Conservation (phyloP, 1,140 invertebrate genomes). For the Drosophila athabasca region DNA sequence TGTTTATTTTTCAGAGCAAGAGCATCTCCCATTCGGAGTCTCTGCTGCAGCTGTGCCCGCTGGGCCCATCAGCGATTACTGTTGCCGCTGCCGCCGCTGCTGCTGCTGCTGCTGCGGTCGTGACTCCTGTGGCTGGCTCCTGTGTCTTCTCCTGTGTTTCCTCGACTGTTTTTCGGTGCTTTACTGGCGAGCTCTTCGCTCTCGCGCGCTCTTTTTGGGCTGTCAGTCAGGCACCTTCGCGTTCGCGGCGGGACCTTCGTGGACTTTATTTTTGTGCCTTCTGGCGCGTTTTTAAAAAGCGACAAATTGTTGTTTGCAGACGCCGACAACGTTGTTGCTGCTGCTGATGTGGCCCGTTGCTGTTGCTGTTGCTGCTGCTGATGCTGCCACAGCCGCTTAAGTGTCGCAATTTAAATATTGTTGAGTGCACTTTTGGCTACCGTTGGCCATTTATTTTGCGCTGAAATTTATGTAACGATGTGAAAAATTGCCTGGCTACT, state of each 20-base stretch:
- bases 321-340: constrained; percentile 57
- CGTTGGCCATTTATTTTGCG: constrained; percentile 77
- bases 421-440: constrained; percentile 80
- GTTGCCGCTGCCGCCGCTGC: constrained; percentile 11
- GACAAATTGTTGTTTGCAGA: constrained; percentile 79
- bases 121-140: neutral
- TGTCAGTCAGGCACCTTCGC: constrained; percentile 39
- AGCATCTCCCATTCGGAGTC: too few species aligned
- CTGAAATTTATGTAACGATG: constrained; percentile 81
- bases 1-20: too few species aligned
- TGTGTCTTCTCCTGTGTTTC: neutral
- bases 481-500: constrained; percentile 76
- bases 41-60: too few species aligned
- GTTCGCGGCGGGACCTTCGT: constrained; percentile 39
- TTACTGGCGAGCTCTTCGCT: neutral
- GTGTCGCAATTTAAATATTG: constrained; percentile 81
- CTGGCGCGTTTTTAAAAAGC: constrained; percentile 77
- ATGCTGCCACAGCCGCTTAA: constrained; percentile 54
- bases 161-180: constrained; percentile 7
- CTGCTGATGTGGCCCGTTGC: constrained; percentile 18
- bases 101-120: constrained; percentile 11
- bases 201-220: constrained; percentile 11
- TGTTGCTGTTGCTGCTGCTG: constrained; percentile 21
- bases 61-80: too few species aligned
- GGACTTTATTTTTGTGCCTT: constrained; percentile 68